Base-by-base conservation (phyloP, 2,113 vertebrate genomes). In the Rhinolophus ferrumequinum region DNA sequence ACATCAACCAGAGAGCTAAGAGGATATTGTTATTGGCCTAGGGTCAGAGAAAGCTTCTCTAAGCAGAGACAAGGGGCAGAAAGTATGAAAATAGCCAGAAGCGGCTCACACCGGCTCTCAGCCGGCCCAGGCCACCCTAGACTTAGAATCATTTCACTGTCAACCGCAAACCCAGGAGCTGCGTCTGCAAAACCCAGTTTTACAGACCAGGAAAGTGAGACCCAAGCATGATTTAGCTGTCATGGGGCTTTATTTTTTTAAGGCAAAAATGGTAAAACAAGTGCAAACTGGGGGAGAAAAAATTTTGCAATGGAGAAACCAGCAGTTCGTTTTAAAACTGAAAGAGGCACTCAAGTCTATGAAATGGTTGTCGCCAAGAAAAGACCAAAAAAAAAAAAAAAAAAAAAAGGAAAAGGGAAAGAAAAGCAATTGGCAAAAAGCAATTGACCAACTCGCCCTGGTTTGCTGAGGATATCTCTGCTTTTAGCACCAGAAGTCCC, bases 131-230 rank as follows among this genome's bases (percentile, higher is more conserved):
- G 52, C 52, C 33, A 14, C 15, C 52, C n/a, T 56, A 56, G 60
- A 10, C 33, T 15, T 26, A 0, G 15, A 18, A 19, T 76, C 28
- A 8, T 3, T 5, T 22, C 30, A 18, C 33, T 3, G 4, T 73
- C 16, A 35, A 35, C 10, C 7, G 30, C 35, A 56, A 47, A 30
- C 13, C 16, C 30, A 11, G 21, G n/a, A n/a, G 14, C 64, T 18
- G 54, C 28, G 28, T 35, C 19, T 0, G 0, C 38, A 24, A 30
- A 54, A 4, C 58, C 12, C 11, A 0, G 62, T 24, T 91, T 70
- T 66, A 47, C n/a, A 87, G 75, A 82, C 5, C 21, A 35, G 35
- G 38, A 82, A 88, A 67, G 58, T 26, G 79, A 90, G 62, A 1
- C 11, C 58, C 58, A 66, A 19, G 33, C 26, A n/a, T 21, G 24